Percentiles rank a stretch among this genome's conserved stretches.
Conservation (phyloP, 2,888 invertebrate genomes). For the Hetaerina titia region DNA sequence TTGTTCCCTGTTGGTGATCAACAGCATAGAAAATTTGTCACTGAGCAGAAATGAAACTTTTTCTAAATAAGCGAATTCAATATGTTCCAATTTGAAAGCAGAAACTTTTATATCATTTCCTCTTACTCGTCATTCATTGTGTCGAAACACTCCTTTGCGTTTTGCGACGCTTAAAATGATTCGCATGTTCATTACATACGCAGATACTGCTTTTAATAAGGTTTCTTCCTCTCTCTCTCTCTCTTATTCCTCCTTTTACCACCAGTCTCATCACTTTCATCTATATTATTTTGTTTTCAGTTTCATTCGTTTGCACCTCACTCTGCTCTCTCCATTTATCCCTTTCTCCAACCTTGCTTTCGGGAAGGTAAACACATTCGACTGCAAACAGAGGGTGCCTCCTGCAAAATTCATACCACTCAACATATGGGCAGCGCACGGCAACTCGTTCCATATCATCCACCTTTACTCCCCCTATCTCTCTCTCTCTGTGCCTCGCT, state of each 20-base stretch:
- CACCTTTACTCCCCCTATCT: background rate
- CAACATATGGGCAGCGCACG: background rate
- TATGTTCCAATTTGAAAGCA: no score
- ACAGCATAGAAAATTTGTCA: no score
- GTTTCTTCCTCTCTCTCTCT: background rate
- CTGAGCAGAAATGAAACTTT: no score
- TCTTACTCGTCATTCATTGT: background rate
- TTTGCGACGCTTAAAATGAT: no score
- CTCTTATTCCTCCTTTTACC: background rate
- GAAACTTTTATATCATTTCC: no score
- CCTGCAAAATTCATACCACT: conserved; percentile 15
- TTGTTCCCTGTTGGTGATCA: no score
- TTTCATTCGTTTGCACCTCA: conserved; percentile 17
- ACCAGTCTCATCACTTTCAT: background rate
- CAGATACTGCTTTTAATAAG: background rate
- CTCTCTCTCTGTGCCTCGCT: background rate
- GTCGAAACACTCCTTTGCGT: background rate
- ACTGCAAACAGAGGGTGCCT: conserved; percentile 25
- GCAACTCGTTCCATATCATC: no score
- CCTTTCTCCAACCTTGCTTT: background rate
- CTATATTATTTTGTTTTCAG: background rate
- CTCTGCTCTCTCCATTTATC: background rate
- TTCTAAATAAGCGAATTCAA: no score
- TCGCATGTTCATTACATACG: no score
- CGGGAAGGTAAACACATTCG: background rate